These are phyloP conservation scores for Ctena decussata DNA, from an alignment of 2,888 invertebrate species.

Conservation along the genomic window DNA sequence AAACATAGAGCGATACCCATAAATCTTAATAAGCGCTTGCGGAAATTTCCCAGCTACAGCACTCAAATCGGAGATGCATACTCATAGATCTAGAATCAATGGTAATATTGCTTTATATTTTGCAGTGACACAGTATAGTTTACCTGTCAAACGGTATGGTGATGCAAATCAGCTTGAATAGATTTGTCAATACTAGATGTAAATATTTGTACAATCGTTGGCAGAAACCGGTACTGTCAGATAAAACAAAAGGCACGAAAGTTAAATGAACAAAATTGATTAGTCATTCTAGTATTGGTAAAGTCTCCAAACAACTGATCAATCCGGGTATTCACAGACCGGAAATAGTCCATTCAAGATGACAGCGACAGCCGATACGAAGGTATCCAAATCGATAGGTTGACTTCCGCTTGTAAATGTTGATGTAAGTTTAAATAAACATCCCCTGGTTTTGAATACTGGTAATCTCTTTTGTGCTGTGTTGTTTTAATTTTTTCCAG, in stretches of 20 bases:
- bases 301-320: slow-evolving; percentile 8
- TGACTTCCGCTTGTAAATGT: slow-evolving; percentile 24
- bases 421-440: slow-evolving; percentile 19
- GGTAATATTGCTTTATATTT: no score
- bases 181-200: slow-evolving; percentile 4
- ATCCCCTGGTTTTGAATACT: background rate
- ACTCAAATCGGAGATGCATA: no score
- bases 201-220: background rate
- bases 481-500: background rate
- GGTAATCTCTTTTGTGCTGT: background rate
- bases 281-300: slow-evolving; percentile 2
- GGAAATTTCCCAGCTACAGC: no score
- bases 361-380: slow-evolving; percentile 26
- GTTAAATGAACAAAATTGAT: slow-evolving; percentile 1
- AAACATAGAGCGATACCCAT: no score
- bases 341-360: slow-evolving; percentile 22
- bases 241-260: slow-evolving; percentile 12
- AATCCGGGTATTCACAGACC: slow-evolving; percentile 24
- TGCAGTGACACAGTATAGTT: background rate
- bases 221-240: background rate
- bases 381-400: slow-evolving; percentile 28
- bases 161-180: background rate
- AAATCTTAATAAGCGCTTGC: no score
- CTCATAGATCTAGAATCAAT: no score
- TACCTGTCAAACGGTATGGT: background rate